Evolutionary conservation across 2,113 vertebrate genomes (phyloP), one percentile per base, ranked within the genome.

Genomic region (Scortum barcoo): DNA sequence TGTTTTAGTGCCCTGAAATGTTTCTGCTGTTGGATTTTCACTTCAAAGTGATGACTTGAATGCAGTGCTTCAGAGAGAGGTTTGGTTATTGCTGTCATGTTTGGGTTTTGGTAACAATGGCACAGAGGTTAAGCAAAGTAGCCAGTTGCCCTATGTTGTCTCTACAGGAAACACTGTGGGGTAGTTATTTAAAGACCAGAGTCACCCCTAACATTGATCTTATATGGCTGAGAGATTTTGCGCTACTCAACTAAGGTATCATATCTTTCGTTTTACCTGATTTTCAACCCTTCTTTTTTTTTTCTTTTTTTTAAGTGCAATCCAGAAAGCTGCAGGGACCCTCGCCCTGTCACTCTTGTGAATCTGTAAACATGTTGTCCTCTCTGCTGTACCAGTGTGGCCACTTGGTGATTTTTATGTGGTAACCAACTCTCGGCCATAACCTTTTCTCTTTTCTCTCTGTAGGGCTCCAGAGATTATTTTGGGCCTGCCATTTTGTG

Each of bases 381-480:
- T 30, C 12, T 0, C 13, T 7, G 57, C 20, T 72, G 48, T 24
- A 13, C 42, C 46, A 13, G 42, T 20, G 12, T 40, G 38, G 71
- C 12, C 2, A 33, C 28, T 74, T 73, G 56, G 19, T 63, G 38
- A 56, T 53, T 73, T 71, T 62, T n/a, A 33, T 62, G 7, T 61
- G 36, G 53, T 44, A 12, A 62, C 11, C n/a, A 42, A 36, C 65
- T 69, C 69, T 17, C 22, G 24, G 44, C 46, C 26, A 0, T 90
- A 83, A 83, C 82, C 53, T 65, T 48, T 81, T 62, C 66, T 61
- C 79, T 17, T 73, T 61, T 62, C 63, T 89, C 88, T 93, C 95
- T 93, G 53, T 93, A 99, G 98, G 95, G 97, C 98, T 94, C 98
- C 98, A 69, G 98, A 99, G 95, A 99, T 99, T 94, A 99, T 99